A percentile compares a stretch with the other conserved stretches of the same genome.
Evolutionary conservation across 2,797 vertebrate species (phyloP).

Genomic region (Sebastes iracundus): DNA sequence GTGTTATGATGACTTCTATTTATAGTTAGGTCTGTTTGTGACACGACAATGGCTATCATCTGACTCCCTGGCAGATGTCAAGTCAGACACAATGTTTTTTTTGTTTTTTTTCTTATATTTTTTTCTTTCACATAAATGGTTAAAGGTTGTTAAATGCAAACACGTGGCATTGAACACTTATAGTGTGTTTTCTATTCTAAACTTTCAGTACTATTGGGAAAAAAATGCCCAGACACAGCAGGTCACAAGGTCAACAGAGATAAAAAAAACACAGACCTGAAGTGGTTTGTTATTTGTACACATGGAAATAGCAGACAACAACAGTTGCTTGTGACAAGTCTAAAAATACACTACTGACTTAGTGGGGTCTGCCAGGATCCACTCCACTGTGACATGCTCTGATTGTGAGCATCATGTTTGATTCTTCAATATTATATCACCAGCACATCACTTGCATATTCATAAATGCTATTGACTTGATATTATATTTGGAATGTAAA

Average conservation of each 20-base stretch:
- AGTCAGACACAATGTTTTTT: not conserved
- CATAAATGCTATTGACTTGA: not conserved
- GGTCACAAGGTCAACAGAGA: slow-evolving; percentile 40
- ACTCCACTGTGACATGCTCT: slow-evolving; percentile 6
- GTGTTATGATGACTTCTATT: slow-evolving; percentile 68
- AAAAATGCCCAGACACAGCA: not conserved
- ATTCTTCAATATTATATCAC: not conserved
- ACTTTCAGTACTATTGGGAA: slow-evolving; percentile 1
- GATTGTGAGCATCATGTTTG: not conserved
- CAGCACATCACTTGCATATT: not conserved
- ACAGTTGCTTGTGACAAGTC: slow-evolving; percentile 57
- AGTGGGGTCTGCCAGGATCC: not conserved
- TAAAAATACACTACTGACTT: slow-evolving; percentile 48
- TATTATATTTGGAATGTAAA: not conserved
- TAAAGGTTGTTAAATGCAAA: not conserved
- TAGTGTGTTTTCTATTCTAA: not conserved
- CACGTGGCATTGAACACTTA: fast-evolving
- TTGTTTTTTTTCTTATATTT: not conserved
- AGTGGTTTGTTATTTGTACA: slow-evolving; percentile 36
- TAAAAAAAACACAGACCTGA: slow-evolving; percentile 33
- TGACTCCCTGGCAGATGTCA: not conserved
- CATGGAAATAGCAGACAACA: slow-evolving; percentile 20
- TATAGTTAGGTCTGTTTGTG: slow-evolving; percentile 62
- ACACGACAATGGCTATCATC: slow-evolving; percentile 34
- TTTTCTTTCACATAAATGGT: not conserved